A percentile compares a stretch with the other conserved stretches of the same genome.
Evolutionary conservation across 2,797 vertebrate species (phyloP).

Genomic region (Takifugu ocellatus): DNA sequence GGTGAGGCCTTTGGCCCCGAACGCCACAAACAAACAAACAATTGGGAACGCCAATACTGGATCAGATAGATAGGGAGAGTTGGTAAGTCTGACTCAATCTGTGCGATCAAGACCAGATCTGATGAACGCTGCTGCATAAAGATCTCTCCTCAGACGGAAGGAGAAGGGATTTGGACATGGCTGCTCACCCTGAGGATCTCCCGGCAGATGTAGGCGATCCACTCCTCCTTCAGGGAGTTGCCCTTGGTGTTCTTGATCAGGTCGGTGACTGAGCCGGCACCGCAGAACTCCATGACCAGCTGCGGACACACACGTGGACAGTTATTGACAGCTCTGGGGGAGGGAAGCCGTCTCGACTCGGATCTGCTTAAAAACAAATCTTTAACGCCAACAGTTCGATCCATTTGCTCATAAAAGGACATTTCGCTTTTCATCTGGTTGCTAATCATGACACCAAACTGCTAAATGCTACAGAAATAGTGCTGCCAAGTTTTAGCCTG

Average conservation of each 20-base stretch:
- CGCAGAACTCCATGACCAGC: conserved; percentile 98
- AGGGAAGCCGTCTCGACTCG: background rate
- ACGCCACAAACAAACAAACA: no score
- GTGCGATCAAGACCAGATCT: no score
- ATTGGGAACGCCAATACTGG: no score
- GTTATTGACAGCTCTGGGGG: background rate
- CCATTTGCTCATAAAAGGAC: no score
- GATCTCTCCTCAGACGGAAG: background rate
- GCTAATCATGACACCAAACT: no score
- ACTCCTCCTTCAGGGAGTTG: conserved; percentile 91
- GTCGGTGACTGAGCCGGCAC: conserved; percentile 92
- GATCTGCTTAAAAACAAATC: conserved; percentile 1
- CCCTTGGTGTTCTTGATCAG: conserved; percentile 95
- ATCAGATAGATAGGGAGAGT: no score
- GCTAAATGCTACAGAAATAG: no score
- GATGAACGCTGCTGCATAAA: background rate
- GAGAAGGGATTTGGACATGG: background rate
- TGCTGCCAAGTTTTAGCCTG: background rate
- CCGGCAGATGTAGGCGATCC: conserved; percentile 93
- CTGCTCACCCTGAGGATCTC: conserved; percentile 88
- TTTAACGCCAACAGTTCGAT: background rate
- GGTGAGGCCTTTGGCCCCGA: no score
- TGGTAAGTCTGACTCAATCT: no score
- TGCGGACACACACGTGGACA: conserved; percentile 39
- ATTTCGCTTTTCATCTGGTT: no score